Conservation (phyloP, 2,797 vertebrate species). For the Chelidonichthys spinosus region DNA sequence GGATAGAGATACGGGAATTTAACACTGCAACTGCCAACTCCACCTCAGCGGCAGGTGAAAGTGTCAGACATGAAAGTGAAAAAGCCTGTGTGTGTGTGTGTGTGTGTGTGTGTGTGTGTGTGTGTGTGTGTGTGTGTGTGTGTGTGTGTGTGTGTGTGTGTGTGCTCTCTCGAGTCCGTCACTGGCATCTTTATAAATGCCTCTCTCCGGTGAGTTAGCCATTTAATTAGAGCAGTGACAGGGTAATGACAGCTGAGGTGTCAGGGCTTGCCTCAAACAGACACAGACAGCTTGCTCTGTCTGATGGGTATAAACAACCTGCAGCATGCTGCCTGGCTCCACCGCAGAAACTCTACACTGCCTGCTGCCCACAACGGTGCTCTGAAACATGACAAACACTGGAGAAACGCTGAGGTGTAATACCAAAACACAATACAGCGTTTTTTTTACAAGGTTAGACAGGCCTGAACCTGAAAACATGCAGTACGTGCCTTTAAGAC, state of each 20-base stretch:
- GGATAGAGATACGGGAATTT: slow-evolving; percentile 65
- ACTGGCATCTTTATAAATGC: slow-evolving; percentile 77
- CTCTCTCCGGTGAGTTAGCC: slow-evolving; percentile 68
- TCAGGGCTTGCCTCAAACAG: slow-evolving; percentile 63
- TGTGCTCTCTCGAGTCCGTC: slow-evolving; percentile 34
- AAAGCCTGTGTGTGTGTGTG: slow-evolving; percentile 56
- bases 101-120: slow-evolving; percentile 39
- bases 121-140: slow-evolving; percentile 15
- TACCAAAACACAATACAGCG: slow-evolving; percentile 48
- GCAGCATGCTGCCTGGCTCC: slow-evolving; percentile 64
- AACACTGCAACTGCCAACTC: slow-evolving; percentile 70
- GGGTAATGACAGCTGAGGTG: slow-evolving; percentile 81
- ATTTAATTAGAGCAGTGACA: slow-evolving; percentile 83
- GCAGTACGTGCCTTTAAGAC: slow-evolving; percentile 19
- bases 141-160: slow-evolving; percentile 34
- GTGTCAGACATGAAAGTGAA: slow-evolving; percentile 74
- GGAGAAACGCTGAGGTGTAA: slow-evolving; percentile 56
- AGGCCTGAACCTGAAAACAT: slow-evolving; percentile 56
- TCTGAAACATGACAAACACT: slow-evolving; percentile 62
- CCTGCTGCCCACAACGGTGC: slow-evolving; percentile 39
- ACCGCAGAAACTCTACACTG: slow-evolving; percentile 69
- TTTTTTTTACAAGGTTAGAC: slow-evolving; percentile 47
- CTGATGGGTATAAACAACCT: slow-evolving; percentile 73
- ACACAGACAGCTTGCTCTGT: slow-evolving; percentile 76
- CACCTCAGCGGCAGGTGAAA: slow-evolving; percentile 68